Evolutionary conservation across 2,113 vertebrate genomes (phyloP).

Genomic region (Balaenoptera acutorostrata): DNA sequence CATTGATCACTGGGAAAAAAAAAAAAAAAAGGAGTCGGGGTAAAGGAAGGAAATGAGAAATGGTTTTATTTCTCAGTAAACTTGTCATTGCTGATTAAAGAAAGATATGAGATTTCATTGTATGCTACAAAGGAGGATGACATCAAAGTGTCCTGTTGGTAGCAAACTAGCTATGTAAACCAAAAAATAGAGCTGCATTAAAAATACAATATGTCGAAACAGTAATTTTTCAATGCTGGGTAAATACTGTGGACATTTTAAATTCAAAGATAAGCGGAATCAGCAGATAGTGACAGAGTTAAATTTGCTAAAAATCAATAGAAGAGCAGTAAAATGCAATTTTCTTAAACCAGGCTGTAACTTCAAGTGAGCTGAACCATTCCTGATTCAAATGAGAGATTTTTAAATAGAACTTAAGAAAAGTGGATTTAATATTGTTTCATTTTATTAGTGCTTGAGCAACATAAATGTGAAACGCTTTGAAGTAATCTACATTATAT

Average conservation of each 20-base stretch:
- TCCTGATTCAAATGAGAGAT: slow-evolving; percentile 54
- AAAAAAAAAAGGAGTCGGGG: not conserved
- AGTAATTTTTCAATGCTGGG: slow-evolving; percentile 53
- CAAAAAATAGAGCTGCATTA: slow-evolving; percentile 61
- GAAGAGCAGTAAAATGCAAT: slow-evolving; percentile 70
- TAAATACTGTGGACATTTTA: slow-evolving; percentile 75
- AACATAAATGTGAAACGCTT: slow-evolving; percentile 26
- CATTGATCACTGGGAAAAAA: not conserved
- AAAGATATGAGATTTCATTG: slow-evolving; percentile 57
- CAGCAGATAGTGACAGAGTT: slow-evolving; percentile 74
- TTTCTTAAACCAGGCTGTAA: slow-evolving; percentile 68
- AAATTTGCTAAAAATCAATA: slow-evolving; percentile 77
- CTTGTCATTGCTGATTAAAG: slow-evolving; percentile 68
- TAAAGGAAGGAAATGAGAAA: slow-evolving; percentile 22
- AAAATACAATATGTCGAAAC: slow-evolving; percentile 70
- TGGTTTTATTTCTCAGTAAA: slow-evolving; percentile 70
- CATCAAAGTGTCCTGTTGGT: slow-evolving; percentile 57
- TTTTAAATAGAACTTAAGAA: slow-evolving; percentile 42
- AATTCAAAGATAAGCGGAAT: slow-evolving; percentile 75
- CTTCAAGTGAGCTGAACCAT: slow-evolving; percentile 64
- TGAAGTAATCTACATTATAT: slow-evolving; percentile 52
- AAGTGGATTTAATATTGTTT: slow-evolving; percentile 44
- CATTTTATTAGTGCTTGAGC: slow-evolving; percentile 41
- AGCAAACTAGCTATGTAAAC: slow-evolving; percentile 57
- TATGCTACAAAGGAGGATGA: slow-evolving; percentile 49